These are phyloP conservation scores for Anagrus nilaparvatae DNA, from an alignment of 1,140 invertebrate genomes.

Conservation along the genomic window DNA sequence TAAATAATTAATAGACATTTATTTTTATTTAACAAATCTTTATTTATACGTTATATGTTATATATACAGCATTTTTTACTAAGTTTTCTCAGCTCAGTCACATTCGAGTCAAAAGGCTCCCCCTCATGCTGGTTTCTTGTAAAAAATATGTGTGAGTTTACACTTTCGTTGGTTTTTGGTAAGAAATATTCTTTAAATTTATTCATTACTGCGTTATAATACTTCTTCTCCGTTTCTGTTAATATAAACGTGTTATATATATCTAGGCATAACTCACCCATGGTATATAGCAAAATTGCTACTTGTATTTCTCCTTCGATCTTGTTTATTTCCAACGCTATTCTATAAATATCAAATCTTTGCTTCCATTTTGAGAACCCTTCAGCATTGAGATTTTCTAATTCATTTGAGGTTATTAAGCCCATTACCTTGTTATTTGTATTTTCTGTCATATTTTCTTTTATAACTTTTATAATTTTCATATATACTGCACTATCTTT, in stretches of 20 bases:
- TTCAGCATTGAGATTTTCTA: conserved; percentile 8
- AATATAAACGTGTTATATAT: conserved; percentile 13
- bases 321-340: conserved; percentile 6
- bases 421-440: no score
- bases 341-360: conserved; percentile 6
- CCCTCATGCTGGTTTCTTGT: conserved; percentile 16
- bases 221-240: conserved; percentile 4
- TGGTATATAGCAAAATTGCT: conserved; percentile 13
- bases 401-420: neutral
- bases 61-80: conserved; percentile 19
- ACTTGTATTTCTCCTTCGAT: conserved; percentile 7
- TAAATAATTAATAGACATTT: no score
- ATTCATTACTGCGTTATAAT: conserved; percentile 11
- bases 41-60: no score
- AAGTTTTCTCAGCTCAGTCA: conserved; percentile 23
- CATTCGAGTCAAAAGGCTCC: conserved; percentile 25
- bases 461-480: no score
- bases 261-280: conserved; percentile 15
- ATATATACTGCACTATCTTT: no score
- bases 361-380: conserved; percentile 11
- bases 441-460: no score
- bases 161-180: conserved; percentile 19
- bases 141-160: conserved; percentile 22
- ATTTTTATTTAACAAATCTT: no score
- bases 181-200: conserved; percentile 20